Conservation (phyloP, 2,888 invertebrate genomes). For the Paralinhomoeus sp. region DNA sequence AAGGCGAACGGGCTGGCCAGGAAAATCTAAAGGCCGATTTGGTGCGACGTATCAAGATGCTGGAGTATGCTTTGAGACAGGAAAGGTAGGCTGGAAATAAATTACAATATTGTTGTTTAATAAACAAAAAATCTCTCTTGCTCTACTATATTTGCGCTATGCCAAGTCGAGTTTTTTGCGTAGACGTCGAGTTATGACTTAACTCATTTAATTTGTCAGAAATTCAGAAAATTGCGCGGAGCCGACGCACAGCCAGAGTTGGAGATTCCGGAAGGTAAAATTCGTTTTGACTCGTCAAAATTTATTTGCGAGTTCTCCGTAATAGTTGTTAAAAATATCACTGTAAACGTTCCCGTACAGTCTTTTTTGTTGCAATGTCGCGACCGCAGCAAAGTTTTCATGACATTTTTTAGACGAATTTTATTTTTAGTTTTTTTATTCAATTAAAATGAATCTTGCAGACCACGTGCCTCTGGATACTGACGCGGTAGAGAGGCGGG, state of each 20-base stretch:
- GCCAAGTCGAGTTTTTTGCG: too few species aligned
- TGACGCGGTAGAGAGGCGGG: constrained; percentile 23
- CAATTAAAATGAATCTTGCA: background rate
- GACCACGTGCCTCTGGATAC: constrained; percentile 28
- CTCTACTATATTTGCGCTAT: too few species aligned
- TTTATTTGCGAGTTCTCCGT: too few species aligned
- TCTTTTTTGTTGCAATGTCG: background rate
- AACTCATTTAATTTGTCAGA: too few species aligned
- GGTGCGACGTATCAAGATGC: constrained; percentile 85
- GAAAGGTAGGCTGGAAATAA: constrained; percentile 42
- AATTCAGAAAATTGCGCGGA: constrained; percentile 7
- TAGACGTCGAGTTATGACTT: too few species aligned
- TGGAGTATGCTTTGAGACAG: constrained; percentile 92
- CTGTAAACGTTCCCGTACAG: too few species aligned
- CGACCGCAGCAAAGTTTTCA: background rate
- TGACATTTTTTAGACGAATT: background rate
- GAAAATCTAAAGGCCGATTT: constrained; percentile 97
- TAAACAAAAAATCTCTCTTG: too few species aligned
- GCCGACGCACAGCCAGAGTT: constrained; percentile 72
- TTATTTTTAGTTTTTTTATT: background rate
- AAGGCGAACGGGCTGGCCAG: constrained; percentile 95
- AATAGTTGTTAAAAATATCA: too few species aligned
- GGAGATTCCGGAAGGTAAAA: background rate
- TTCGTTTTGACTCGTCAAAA: background rate
- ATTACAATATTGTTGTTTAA: background rate